Evolutionary conservation across 1,140 invertebrate species (phyloP).

Genomic region (Calosoma granatense): DNA sequence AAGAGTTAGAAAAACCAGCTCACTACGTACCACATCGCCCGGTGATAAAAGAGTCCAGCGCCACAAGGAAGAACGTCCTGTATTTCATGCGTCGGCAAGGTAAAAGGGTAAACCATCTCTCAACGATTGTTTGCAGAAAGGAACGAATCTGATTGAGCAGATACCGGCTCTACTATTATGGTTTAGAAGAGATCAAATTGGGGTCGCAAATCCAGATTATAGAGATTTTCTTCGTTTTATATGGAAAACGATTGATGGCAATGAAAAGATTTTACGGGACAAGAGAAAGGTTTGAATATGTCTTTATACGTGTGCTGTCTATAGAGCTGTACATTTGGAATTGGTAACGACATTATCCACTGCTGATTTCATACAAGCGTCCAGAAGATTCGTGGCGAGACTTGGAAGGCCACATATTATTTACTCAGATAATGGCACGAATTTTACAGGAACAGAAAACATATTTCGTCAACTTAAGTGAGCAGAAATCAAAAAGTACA

Average conservation of each 20-base stretch:
- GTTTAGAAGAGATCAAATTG: conserved; percentile 31
- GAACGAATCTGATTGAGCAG: conserved; percentile 32
- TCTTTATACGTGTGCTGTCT: conserved; percentile 31
- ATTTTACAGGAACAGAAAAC: conserved; percentile 28
- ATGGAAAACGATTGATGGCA: conserved; percentile 18
- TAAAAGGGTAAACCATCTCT: conserved; percentile 17
- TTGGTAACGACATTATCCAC: conserved; percentile 24
- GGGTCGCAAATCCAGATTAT: conserved; percentile 23
- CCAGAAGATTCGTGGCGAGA: conserved; percentile 28
- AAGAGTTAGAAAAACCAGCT: not conserved
- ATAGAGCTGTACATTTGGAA: conserved; percentile 32
- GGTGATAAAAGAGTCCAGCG: conserved; percentile 16
- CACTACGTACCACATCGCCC: conserved; percentile 21
- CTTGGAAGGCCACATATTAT: conserved; percentile 28
- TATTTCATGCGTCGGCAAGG: conserved; percentile 19
- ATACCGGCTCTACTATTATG: conserved; percentile 30
- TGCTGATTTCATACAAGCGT: conserved; percentile 24
- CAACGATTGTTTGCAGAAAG: conserved; percentile 24
- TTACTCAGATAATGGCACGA: conserved; percentile 35
- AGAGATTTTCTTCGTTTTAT: conserved; percentile 26
- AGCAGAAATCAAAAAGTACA: conserved; percentile 18
- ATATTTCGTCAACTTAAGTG: conserved; percentile 25
- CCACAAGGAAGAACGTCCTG: conserved; percentile 16
- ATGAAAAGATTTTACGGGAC: conserved; percentile 13
- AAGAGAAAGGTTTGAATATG: conserved; percentile 28